phyloP scores from a whole-genome alignment of 1,140 invertebrate genomes.

The Drosophila ercepeae region DNA sequence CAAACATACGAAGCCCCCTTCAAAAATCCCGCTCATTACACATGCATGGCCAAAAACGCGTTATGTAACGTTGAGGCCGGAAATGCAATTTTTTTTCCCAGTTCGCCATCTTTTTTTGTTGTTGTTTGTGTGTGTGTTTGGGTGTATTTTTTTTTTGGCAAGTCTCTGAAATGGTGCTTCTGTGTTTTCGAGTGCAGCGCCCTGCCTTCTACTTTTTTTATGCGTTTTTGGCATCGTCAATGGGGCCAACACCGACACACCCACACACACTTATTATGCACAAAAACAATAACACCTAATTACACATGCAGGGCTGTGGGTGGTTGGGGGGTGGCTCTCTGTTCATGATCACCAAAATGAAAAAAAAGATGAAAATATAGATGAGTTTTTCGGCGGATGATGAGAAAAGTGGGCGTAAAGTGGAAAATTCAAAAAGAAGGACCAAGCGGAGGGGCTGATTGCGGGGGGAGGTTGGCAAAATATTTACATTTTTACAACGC shows the following conservation, averaged over 20 bases:
- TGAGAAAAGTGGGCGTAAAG: conserved; percentile 26
- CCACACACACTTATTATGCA: conserved; percentile 16
- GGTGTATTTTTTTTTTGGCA: conserved; percentile 40
- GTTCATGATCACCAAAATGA: conserved; percentile 25
- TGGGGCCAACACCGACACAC: conserved; percentile 20
- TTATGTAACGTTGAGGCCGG: conserved; percentile 49
- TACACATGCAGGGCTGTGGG: conserved; percentile 27
- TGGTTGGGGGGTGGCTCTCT: no score
- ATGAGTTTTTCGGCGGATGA: not conserved
- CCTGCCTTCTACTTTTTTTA: conserved; percentile 1
- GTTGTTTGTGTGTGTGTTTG: conserved; percentile 3
- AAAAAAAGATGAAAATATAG: conserved; percentile 26
- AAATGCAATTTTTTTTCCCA: conserved; percentile 27
- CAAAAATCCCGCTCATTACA: conserved; percentile 23
- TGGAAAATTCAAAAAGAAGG: not conserved
- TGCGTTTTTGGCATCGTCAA: conserved; percentile 29
- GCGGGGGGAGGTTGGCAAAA: conserved; percentile 28
- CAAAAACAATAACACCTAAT: conserved; percentile 48
- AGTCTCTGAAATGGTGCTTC: conserved; percentile 2
- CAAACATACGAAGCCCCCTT: not conserved
- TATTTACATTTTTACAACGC: conserved; percentile 64
- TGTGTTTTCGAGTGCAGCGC: conserved; percentile 38
- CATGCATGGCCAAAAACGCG: conserved; percentile 40
- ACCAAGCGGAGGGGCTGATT: no score
- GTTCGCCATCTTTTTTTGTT: not conserved